Conservation (phyloP, 2,797 vertebrate species). For the Clamator glandarius region DNA sequence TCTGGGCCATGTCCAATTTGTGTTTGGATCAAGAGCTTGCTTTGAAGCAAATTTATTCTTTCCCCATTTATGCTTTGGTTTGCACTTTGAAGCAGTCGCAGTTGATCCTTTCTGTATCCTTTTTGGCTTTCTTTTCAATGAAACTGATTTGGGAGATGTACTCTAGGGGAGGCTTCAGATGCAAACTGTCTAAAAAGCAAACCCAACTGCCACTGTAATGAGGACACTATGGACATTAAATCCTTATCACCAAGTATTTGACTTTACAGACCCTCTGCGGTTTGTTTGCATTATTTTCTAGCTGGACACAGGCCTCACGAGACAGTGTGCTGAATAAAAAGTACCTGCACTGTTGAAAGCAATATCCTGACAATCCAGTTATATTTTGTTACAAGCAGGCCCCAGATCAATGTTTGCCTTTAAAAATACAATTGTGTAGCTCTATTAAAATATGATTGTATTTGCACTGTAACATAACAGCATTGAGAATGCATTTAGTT, state of each 20-base stretch:
- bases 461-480: background rate
- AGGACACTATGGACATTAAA: background rate
- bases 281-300: background rate
- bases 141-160: background rate
- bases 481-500: background rate
- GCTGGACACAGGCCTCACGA: background rate
- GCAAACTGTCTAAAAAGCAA: background rate
- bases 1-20: background rate
- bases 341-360: background rate
- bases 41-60: background rate
- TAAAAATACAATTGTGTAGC: background rate
- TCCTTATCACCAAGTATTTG: background rate
- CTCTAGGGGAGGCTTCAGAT: background rate
- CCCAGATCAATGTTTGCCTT: background rate
- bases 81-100: background rate
- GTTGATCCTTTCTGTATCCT: background rate
- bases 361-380: background rate
- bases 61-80: background rate
- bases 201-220: background rate
- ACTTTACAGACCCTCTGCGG: background rate
- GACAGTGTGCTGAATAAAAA: background rate
- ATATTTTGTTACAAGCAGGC: background rate
- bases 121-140: background rate
- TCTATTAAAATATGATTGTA: background rate
- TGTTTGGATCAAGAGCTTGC: background rate